These are phyloP conservation scores for Sarcophaga variegata DNA, from an alignment of 2,888 invertebrate genomes.

Conservation along the genomic window DNA sequence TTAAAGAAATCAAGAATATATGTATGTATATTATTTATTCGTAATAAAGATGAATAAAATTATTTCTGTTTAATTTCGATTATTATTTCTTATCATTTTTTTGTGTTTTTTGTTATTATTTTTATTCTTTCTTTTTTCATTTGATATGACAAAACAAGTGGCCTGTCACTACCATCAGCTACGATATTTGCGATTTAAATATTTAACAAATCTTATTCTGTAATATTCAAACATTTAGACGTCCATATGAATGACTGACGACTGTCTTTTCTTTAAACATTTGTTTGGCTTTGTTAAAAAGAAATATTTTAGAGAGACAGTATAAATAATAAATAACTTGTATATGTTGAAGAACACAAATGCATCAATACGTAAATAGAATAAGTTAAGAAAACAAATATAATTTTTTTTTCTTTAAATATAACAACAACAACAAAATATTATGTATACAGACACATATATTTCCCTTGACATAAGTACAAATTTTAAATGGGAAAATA, in stretches of 20 bases:
- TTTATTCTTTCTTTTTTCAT: slow-evolving; percentile 7
- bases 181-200: slow-evolving; percentile 44
- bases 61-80: too few species aligned
- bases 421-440: background rate
- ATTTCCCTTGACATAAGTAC: background rate
- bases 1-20: background rate
- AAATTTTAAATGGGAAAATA: background rate
- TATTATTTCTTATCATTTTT: background rate
- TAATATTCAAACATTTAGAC: too few species aligned
- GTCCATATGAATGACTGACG: too few species aligned
- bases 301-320: background rate
- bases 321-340: background rate
- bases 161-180: background rate
- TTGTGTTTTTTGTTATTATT: slow-evolving; percentile 9
- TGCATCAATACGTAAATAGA: background rate
- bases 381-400: background rate
- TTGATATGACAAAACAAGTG: slow-evolving; percentile 61
- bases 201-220: background rate
- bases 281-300: slow-evolving; percentile 5
- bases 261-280: background rate
- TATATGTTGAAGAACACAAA: background rate
- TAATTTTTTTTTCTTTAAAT: background rate
- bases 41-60: background rate
- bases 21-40: background rate
- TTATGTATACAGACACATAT: background rate